Base-by-base conservation (phyloP, 2,888 invertebrate species). In the Apotomis betuletana region DNA sequence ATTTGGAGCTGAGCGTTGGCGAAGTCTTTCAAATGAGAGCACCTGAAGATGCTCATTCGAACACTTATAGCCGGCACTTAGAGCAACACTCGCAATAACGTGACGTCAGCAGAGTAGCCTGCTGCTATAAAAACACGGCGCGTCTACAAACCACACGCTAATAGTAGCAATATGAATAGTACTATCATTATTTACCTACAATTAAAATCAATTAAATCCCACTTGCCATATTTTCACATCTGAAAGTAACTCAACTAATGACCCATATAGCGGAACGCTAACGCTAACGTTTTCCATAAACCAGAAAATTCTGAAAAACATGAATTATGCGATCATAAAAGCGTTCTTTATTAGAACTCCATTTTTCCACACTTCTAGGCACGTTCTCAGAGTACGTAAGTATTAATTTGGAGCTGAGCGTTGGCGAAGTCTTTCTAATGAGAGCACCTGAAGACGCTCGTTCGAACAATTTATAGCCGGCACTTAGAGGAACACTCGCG, bases 31-130 rank as follows among this genome's bases (percentile, higher is more conserved):
- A 86, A 88, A 89, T 87, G 87, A 87, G 87, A 86, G 82, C 83
- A 89, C 89, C 89, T 90, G 86, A 85, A 87, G 84, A 83, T 85
- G 82, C 84, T 83, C 80, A 82, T 81, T 78, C 80, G 81, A 81
- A 81, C 82, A 88, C 90, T 90, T 90, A 90, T 90, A 83, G 85
- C 84, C 75, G 82, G 88, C 89, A 90, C 90, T 90, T 90, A 90
- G 86, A 83, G 82, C 84, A 83, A 82, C 81, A 83, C 80, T 76
- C 77, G 78, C 55, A 44, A 54, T 64, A 44, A 81, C 83, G 59
- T 58, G 67, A 72, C 80, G 82, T 79, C 81, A 81, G 78, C 81
- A 80, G 83, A 87, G 81, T 81, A 81, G 81, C 81, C 77, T 77
- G 82, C 83, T 77, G 76, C 80, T 65, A 77, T 77, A 81, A 81